Evolutionary conservation across 2,888 invertebrate species (phyloP).

Genomic region (Hypercompe scribonia): DNA sequence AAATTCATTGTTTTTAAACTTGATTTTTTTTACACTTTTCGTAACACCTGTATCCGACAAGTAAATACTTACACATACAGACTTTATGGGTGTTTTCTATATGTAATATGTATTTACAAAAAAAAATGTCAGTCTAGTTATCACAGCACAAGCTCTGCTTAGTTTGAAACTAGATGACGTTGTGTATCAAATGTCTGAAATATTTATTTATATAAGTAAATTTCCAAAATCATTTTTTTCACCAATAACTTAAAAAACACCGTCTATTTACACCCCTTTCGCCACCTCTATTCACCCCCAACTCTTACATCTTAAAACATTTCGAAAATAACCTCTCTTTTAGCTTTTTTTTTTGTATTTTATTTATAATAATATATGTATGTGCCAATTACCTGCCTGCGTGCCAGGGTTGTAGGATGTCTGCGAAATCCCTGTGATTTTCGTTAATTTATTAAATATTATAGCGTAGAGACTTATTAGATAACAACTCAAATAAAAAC

Average conservation of each 20-base stretch:
- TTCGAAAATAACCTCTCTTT: conserved; percentile 62
- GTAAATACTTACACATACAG: too few species aligned
- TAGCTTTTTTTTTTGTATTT: conserved; percentile 36
- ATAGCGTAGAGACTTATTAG: conserved; percentile 13
- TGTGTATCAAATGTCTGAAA: too few species aligned
- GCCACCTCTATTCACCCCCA: conserved; percentile 10
- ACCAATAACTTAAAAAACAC: conserved; percentile 12
- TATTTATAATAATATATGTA: conserved; percentile 44
- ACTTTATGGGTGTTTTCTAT: too few species aligned
- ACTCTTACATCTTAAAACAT: conserved; percentile 46
- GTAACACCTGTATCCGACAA: too few species aligned
- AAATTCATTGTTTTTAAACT: too few species aligned
- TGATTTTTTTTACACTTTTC: too few species aligned
- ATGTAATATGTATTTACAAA: too few species aligned
- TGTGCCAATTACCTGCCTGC: conserved; percentile 48
- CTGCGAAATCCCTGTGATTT: conserved; percentile 18
- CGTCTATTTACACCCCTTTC: not conserved
- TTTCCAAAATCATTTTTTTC: too few species aligned
- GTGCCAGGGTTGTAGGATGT: conserved; percentile 39
- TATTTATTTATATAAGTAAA: too few species aligned
- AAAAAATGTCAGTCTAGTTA: too few species aligned
- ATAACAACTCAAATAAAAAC: not conserved
- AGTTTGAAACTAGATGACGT: too few species aligned
- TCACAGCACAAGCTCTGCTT: too few species aligned
- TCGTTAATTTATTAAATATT: conserved; percentile 10